Evolutionary conservation across 1,140 invertebrate genomes (phyloP).

Genomic region (Holcopasites calliopsidis): DNA sequence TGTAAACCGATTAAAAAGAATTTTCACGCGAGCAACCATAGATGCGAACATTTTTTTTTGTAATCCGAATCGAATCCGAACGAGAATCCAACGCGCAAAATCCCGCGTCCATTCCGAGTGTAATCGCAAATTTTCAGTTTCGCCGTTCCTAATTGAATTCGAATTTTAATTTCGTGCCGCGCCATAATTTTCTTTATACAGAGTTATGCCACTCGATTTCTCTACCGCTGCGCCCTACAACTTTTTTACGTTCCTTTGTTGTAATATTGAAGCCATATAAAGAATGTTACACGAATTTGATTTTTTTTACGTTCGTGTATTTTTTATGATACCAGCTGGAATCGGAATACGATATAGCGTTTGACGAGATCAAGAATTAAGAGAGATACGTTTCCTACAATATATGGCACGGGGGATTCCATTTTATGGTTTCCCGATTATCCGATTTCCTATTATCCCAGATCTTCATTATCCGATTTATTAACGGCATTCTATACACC

Average conservation of each 20-base stretch:
- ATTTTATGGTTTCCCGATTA: slow-evolving; percentile 20
- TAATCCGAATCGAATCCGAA: neutral
- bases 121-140: neutral
- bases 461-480: slow-evolving; percentile 20
- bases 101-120: neutral
- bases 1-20: neutral
- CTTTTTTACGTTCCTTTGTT: neutral
- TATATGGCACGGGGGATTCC: neutral
- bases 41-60: neutral
- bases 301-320: neutral
- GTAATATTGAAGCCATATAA: neutral
- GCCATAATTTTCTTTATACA: neutral
- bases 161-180: neutral
- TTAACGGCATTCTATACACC: neutral
- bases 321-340: no score
- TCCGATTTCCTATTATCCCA: slow-evolving; percentile 22
- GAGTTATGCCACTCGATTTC: neutral
- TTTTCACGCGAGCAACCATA: neutral
- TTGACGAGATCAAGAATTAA: neutral
- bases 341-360: neutral
- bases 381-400: neutral
- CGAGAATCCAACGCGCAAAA: neutral
- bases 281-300: no score
- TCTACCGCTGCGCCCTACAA: no score
- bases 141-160: neutral